Percentiles rank a stretch among this genome's conserved stretches.
Conservation (phyloP, 2,888 invertebrate genomes). For the Eremobia ochroleuca region DNA sequence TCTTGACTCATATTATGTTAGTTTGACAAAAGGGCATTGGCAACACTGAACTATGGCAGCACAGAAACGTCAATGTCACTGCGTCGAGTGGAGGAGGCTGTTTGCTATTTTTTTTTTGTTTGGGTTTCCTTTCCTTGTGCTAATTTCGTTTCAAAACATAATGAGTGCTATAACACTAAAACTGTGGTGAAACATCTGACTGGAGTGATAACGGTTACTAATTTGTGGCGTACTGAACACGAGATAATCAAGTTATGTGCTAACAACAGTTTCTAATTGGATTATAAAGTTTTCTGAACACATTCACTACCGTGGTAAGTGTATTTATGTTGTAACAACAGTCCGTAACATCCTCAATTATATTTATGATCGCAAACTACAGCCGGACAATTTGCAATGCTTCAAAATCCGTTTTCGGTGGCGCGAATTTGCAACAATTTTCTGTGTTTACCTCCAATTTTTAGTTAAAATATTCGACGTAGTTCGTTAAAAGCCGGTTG, state of each 20-base stretch:
- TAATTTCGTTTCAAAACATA: conserved; percentile 63
- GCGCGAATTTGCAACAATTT: conserved; percentile 28
- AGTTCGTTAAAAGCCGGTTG: conserved; percentile 52
- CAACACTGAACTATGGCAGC: conserved; percentile 46
- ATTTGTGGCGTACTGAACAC: conserved; percentile 42
- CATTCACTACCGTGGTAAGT: conserved; percentile 62
- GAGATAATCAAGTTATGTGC: conserved; percentile 53
- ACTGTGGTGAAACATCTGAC: conserved; percentile 48
- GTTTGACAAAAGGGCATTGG: no score
- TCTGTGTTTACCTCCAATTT: conserved; percentile 54
- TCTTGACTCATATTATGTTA: no score
- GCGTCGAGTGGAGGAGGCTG: conserved; percentile 42
- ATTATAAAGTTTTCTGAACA: conserved; percentile 62
- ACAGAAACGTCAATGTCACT: conserved; percentile 61
- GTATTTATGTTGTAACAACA: conserved; percentile 60
- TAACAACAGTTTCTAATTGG: conserved; percentile 63
- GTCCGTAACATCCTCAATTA: conserved; percentile 61
- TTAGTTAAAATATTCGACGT: conserved; percentile 7
- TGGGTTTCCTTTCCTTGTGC: conserved; percentile 59
- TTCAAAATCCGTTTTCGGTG: conserved; percentile 18
- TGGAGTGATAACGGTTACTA: conserved; percentile 40
- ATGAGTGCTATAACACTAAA: conserved; percentile 54
- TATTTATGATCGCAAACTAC: conserved; percentile 22
- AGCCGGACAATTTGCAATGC: conserved; percentile 1
- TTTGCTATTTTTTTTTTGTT: conserved; percentile 64